phyloP scores from a whole-genome alignment of 2,113 vertebrate species.

The Laterallus jamaicensis region DNA sequence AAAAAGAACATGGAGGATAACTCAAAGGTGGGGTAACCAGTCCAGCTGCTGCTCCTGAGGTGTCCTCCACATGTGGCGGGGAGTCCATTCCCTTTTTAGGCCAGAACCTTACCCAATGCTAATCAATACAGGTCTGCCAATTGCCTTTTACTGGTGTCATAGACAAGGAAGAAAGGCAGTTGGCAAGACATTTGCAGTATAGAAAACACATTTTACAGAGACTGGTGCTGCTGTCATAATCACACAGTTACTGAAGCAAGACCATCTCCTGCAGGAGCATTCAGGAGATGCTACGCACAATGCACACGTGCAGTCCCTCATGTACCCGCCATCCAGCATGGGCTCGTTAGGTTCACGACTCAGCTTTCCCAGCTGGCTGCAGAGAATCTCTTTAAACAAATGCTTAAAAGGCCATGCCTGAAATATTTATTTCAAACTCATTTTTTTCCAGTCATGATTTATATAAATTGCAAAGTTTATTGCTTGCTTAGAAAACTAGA shows the following conservation, averaged over 20 bases:
- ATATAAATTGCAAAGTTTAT: background rate
- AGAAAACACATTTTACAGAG: background rate
- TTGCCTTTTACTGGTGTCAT: background rate
- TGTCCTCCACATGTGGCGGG: background rate
- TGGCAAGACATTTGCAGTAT: background rate
- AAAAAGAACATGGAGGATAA: background rate
- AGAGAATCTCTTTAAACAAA: background rate
- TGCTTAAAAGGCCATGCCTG: background rate
- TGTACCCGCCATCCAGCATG: background rate
- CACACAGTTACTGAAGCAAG: background rate
- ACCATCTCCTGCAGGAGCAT: background rate
- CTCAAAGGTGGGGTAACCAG: background rate
- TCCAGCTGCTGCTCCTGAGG: background rate
- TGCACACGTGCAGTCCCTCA: background rate
- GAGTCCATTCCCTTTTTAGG: background rate
- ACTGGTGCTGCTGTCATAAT: background rate
- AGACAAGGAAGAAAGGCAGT: background rate
- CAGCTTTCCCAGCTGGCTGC: background rate
- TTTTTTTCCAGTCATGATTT: background rate
- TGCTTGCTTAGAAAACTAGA: background rate
- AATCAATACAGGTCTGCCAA: background rate
- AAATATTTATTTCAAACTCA: background rate
- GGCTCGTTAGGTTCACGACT: background rate
- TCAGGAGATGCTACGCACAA: background rate
- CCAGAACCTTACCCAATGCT: background rate